Evolutionary conservation across 1,140 invertebrate species (phyloP).

Genomic region (Megathymus violae): DNA sequence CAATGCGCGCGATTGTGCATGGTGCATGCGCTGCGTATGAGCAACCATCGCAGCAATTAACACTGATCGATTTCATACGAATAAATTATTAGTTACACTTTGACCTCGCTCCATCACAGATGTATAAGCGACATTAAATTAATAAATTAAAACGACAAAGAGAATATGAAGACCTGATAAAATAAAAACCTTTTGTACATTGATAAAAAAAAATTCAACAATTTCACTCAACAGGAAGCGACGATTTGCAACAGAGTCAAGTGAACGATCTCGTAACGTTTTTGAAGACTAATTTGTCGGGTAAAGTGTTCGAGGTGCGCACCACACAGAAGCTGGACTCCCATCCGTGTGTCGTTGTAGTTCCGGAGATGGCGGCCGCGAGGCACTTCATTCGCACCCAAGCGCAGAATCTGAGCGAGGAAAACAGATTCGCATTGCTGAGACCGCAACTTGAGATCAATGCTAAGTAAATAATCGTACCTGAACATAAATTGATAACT

Average conservation of each 20-base stretch:
- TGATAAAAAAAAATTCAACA: too few relatives aligned
- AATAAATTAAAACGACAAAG: too few relatives aligned
- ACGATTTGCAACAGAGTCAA: slow-evolving; percentile 88
- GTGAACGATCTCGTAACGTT: slow-evolving; percentile 91
- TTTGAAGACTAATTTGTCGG: slow-evolving; percentile 89
- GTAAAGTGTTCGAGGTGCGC: slow-evolving; percentile 92
- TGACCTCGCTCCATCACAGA: too few relatives aligned
- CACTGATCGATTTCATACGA: too few relatives aligned
- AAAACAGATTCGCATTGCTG: slow-evolving; percentile 93
- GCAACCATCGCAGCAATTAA: too few relatives aligned
- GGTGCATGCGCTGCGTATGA: too few relatives aligned
- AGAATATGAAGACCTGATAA: too few relatives aligned
- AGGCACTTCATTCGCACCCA: slow-evolving; percentile 97
- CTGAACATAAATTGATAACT: too few relatives aligned
- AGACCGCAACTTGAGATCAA: slow-evolving; percentile 97
- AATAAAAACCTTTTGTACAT: too few relatives aligned
- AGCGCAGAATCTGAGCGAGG: slow-evolving; percentile 92
- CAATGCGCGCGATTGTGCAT: too few relatives aligned
- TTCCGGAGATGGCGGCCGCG: slow-evolving; percentile 97
- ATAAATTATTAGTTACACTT: too few relatives aligned
- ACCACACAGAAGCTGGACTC: slow-evolving; percentile 92
- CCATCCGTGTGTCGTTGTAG: slow-evolving; percentile 97
- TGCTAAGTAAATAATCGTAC: slow-evolving; percentile 87
- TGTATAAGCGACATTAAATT: too few relatives aligned
- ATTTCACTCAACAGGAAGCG: slow-evolving; percentile 82